phyloP scores from a whole-genome alignment of 2,113 vertebrate species.

The Cavia aperea region DNA sequence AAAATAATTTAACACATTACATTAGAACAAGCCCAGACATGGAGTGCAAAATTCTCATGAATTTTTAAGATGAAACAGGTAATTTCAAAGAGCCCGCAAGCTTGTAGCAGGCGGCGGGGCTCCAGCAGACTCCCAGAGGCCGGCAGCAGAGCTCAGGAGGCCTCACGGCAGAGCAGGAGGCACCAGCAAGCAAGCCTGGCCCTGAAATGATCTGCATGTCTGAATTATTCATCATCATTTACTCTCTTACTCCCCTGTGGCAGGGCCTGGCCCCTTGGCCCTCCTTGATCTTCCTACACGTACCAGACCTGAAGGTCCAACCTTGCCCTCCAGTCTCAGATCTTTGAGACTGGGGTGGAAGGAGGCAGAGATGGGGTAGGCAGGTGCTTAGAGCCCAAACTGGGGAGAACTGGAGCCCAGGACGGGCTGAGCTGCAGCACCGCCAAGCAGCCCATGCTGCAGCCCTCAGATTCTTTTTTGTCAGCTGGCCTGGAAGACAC shows the following conservation, averaged over 20 bases:
- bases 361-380: not conserved
- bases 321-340: not conserved
- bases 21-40: constrained; percentile 8
- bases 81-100: not conserved
- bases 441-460: not conserved
- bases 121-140: not conserved
- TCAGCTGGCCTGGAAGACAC: not conserved
- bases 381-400: not conserved
- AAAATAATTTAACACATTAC: not conserved
- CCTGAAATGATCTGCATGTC: not conserved
- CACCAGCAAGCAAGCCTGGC: not conserved
- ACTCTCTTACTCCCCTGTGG: not conserved
- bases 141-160: not conserved
- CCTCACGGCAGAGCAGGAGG: not conserved
- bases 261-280: not conserved
- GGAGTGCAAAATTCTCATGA: constrained; percentile 34
- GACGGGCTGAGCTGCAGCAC: not conserved
- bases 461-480: not conserved
- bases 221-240: constrained; percentile 33
- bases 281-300: not conserved
- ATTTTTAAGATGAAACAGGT: constrained; percentile 49
- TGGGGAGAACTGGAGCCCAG: not conserved
- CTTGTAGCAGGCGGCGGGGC: not conserved
- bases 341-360: not conserved
- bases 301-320: not conserved